Conservation (phyloP, 2,113 vertebrate genomes). For the Lynx canadensis region DNA sequence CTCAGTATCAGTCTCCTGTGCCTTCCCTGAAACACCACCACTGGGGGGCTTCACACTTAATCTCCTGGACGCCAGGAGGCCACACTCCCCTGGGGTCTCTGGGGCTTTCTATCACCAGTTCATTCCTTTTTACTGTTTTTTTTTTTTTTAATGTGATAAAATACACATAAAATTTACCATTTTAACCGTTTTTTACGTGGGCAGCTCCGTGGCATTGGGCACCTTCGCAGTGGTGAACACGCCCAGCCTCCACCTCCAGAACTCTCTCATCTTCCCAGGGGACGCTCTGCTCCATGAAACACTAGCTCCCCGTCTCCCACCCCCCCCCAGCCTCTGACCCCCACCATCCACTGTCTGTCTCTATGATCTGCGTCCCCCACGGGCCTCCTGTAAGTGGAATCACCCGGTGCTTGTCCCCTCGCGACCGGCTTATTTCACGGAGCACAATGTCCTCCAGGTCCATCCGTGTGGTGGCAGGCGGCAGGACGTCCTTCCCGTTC, state of each 20-base stretch:
- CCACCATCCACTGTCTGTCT: not conserved
- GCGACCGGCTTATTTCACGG: not conserved
- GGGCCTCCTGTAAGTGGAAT: not conserved
- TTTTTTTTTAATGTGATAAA: not conserved
- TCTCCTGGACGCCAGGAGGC: not conserved
- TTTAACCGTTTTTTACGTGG: not conserved
- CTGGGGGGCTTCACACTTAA: not conserved
- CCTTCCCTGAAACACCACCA: accelerated
- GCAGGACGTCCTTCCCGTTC: not conserved
- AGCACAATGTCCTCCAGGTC: not conserved
- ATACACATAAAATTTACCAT: not conserved
- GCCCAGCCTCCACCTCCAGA: not conserved
- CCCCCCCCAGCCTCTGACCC: accelerated
- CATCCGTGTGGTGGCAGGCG: not conserved
- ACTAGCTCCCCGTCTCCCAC: not conserved
- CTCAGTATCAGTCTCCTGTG: not conserved
- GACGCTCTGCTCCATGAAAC: not conserved
- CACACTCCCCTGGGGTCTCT: not conserved
- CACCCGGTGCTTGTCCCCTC: not conserved
- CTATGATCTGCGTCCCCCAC: not conserved
- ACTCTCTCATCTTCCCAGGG: not conserved
- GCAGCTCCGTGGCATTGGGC: no score
- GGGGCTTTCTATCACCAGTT: not conserved
- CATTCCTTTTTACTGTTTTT: not conserved
- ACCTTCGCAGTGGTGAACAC: accelerated